Percentiles rank a stretch among this genome's conserved stretches.
Conservation (phyloP, 2,797 vertebrate genomes). For the Pachyuromys duprasi region DNA sequence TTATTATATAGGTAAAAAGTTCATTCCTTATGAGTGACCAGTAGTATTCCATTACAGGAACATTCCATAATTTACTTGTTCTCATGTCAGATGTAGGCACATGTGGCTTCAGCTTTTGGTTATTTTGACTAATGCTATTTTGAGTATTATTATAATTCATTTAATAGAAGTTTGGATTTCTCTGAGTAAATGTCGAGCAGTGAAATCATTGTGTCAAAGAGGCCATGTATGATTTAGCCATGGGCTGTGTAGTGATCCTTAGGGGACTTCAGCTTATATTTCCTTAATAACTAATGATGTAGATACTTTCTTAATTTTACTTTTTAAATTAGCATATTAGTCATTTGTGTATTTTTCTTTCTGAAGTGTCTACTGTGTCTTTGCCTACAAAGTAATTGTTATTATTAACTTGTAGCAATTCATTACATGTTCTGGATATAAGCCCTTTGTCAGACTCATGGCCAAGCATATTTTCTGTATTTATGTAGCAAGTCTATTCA, state of each 20-base stretch:
- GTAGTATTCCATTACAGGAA: not conserved
- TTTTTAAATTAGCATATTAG: not conserved
- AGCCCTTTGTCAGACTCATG: not conserved
- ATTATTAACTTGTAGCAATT: not conserved
- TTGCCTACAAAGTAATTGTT: not conserved
- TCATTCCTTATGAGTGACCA: not conserved
- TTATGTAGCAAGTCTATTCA: not conserved
- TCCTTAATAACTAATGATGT: not conserved
- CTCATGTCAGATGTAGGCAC: not conserved
- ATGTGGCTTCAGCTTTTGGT: not conserved
- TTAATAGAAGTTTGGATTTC: not conserved
- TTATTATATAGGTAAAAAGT: not conserved
- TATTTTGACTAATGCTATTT: not conserved
- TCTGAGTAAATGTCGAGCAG: not conserved
- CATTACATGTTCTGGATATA: not conserved
- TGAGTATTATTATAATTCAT: not conserved
- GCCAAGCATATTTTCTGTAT: conserved; percentile 4
- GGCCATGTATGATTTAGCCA: not conserved
- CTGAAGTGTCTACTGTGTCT: not conserved
- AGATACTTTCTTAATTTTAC: not conserved
- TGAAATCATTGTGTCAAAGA: not conserved
- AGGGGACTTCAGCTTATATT: not conserved
- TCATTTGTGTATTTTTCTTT: conserved; percentile 29
- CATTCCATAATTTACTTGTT: not conserved
- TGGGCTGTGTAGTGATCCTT: not conserved